Base-by-base conservation (phyloP, 2,113 vertebrate genomes). In the Ceyx margarethae region DNA sequence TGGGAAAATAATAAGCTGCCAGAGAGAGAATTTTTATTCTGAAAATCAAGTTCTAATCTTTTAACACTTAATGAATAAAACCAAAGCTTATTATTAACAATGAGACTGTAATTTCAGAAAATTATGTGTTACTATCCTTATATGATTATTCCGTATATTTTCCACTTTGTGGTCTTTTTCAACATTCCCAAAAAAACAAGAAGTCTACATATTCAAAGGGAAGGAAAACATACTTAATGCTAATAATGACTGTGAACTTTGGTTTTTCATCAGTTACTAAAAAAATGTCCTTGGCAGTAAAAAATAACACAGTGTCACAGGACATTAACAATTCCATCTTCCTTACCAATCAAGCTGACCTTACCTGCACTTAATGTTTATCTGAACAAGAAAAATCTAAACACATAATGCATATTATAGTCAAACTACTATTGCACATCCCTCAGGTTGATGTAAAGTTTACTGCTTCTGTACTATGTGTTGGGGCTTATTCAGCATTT, bases 121-220 rank as follows among this genome's bases (percentile, higher is more conserved):
- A 89, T 74, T 72, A 25, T 12, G n/a, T 60, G 40, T 94, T 45
- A 13, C 17, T 33, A 12, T 13, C 40, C 87, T 86, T 48, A 20
- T 78, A 94, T 54, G 94, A 64, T 60, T 95, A 97, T 80, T 97
- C 89, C 31, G 51, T 74, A 40, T 95, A 93, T 95, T 93, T 96
- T 86, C 73, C 10, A 74, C 91, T 54, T 65, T 65, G 40, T 85
- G 84, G 48, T 85, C 84, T 93, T 97, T 94, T 95, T 88, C 89
- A 97, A 78, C n/a, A 45, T 86, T 94, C 90, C 87, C 21, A 87
- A 96, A 90, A 97, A 94, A 11, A 86, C 77, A 93, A 73, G 31
- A 94, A 90, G 58, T 56, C 94, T 96, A 81, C 26, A 16, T 54
- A 89, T 29, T 64, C n/a, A 83, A 65, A 83, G 56, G 58, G 42